These are phyloP conservation scores for Galeopterus variegatus DNA, from an alignment of 2,113 vertebrate genomes.

Conservation along the genomic window DNA sequence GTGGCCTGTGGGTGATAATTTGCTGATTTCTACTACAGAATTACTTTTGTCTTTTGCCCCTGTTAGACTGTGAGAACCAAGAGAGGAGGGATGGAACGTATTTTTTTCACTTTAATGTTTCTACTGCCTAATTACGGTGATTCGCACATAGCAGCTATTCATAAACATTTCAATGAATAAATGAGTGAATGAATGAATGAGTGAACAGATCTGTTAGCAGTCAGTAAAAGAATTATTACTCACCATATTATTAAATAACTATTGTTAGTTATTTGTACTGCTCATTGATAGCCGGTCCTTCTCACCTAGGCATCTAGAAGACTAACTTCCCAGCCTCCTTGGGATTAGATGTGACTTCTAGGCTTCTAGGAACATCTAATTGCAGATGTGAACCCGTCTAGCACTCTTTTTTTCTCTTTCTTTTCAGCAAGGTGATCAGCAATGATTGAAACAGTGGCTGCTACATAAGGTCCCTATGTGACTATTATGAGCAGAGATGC, in stretches of 20 bases:
- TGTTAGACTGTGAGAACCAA: background rate
- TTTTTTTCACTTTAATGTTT: conserved; percentile 9
- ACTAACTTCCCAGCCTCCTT: conserved; percentile 8
- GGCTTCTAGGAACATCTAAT: background rate
- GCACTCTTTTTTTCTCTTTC: background rate
- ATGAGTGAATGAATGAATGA: conserved; percentile 1
- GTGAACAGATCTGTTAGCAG: background rate
- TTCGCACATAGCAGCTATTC: background rate
- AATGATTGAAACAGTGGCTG: conserved; percentile 56
- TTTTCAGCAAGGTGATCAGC: background rate
- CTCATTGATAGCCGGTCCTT: background rate
- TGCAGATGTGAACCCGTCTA: background rate
- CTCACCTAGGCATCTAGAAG: background rate
- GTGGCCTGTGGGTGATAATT: background rate
- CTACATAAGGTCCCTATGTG: conserved; percentile 6
- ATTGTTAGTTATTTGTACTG: background rate
- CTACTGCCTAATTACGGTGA: background rate
- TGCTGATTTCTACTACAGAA: background rate
- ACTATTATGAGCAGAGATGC: conserved; percentile 38
- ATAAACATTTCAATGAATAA: background rate
- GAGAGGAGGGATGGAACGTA: background rate
- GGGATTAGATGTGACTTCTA: background rate
- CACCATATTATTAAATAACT: background rate
- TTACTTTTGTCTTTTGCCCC: background rate
- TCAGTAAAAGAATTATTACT: background rate